phyloP scores from a whole-genome alignment of 1,140 invertebrate genomes.

The Vanessa tameamea region DNA sequence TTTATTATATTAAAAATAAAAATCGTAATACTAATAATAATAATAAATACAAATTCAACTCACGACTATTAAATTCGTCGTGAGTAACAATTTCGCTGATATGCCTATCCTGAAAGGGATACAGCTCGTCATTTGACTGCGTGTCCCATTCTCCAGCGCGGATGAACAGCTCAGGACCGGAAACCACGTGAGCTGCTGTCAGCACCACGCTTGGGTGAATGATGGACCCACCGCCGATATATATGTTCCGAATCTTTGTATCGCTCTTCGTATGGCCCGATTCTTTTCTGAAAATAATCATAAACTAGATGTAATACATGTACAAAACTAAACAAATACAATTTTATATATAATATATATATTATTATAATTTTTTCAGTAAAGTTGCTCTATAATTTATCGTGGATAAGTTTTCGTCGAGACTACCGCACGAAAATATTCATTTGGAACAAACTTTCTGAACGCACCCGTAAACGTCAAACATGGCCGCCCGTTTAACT shows the following conservation, averaged over 20 bases:
- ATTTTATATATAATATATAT: too few species aligned
- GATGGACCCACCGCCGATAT: constrained; percentile 88
- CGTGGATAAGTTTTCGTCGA: too few species aligned
- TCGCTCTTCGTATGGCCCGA: neutral
- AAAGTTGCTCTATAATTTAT: too few species aligned
- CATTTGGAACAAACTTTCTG: too few species aligned
- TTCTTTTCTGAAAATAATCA: neutral
- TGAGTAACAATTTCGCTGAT: constrained; percentile 76
- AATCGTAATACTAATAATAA: too few species aligned
- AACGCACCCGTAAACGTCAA: too few species aligned
- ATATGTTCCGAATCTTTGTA: constrained; percentile 72
- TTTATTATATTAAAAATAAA: too few species aligned
- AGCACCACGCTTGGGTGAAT: constrained; percentile 86
- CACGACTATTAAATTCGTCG: constrained; percentile 71
- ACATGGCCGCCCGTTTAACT: too few species aligned
- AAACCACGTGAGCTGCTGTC: constrained; percentile 79
- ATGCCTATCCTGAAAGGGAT: constrained; percentile 79
- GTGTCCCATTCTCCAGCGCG: constrained; percentile 84
- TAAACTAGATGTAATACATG: too few species aligned
- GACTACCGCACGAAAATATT: too few species aligned
- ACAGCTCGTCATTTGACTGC: constrained; percentile 75
- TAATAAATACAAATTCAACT: neutral
- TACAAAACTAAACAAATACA: too few species aligned
- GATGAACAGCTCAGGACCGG: constrained; percentile 86
- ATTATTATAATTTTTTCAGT: too few species aligned